phyloP scores from a whole-genome alignment of 2,797 vertebrate species.

The Harpagifer antarcticus region DNA sequence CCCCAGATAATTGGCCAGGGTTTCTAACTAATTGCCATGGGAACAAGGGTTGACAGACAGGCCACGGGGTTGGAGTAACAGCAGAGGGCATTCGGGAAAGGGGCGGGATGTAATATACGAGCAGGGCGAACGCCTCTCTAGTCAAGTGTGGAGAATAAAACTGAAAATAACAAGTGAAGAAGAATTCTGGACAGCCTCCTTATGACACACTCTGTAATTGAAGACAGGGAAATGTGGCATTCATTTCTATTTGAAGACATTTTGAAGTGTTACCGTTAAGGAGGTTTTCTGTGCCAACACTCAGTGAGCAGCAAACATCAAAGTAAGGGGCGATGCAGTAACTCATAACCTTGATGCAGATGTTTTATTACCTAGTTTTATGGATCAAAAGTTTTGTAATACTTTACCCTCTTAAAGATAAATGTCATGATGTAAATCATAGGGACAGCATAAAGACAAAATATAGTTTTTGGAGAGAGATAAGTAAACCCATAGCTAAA shows the following conservation, averaged over 20 bases:
- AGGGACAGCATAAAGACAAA: background rate
- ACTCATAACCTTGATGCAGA: background rate
- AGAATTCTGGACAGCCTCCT: slow-evolving; percentile 36
- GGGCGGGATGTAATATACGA: slow-evolving; percentile 46
- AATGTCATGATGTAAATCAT: background rate
- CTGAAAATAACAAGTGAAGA: slow-evolving; percentile 37
- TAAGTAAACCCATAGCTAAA: background rate
- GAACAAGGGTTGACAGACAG: slow-evolving; percentile 68
- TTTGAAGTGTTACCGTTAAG: slow-evolving; percentile 21
- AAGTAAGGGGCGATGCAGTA: background rate
- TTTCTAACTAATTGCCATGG: slow-evolving; percentile 68
- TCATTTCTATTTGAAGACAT: slow-evolving; percentile 27
- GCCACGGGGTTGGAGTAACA: slow-evolving; percentile 62
- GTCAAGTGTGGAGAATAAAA: slow-evolving; percentile 38
- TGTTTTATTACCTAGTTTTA: background rate
- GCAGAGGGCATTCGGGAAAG: slow-evolving; percentile 47
- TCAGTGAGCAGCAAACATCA: background rate
- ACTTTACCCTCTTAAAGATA: background rate
- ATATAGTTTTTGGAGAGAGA: background rate
- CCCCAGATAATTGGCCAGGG: slow-evolving; percentile 62
- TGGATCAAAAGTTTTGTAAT: background rate
- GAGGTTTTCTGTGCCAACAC: slow-evolving; percentile 9
- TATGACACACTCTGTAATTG: slow-evolving; percentile 48
- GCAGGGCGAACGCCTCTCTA: slow-evolving; percentile 43
- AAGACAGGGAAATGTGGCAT: slow-evolving; percentile 47